A percentile compares a stretch with the other conserved stretches of the same genome.
Evolutionary conservation across 2,888 invertebrate genomes (phyloP).

Genomic region (Hypsopygia costalis): DNA sequence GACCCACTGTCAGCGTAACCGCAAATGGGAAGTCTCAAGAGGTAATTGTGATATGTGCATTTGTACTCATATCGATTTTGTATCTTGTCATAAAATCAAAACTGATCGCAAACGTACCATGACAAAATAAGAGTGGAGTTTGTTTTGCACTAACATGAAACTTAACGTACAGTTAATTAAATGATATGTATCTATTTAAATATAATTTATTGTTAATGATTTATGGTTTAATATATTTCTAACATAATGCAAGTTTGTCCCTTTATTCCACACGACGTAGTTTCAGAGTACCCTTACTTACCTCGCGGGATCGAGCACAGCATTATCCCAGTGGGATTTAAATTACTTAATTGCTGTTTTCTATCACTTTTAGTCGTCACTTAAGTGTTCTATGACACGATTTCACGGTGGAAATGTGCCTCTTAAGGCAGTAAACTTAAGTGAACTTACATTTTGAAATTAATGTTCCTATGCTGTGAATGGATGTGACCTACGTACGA

Average conservation of each 20-base stretch:
- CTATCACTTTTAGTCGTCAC: conserved; percentile 3
- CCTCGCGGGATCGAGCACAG: conserved; percentile 4
- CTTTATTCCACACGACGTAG: conserved; percentile 33
- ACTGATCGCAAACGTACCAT: conserved; percentile 38
- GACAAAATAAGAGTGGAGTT: conserved; percentile 39
- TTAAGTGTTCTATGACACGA: conserved; percentile 2
- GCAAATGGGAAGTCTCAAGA: conserved; percentile 47
- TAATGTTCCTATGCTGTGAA: conserved; percentile 6
- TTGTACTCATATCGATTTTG: conserved; percentile 61
- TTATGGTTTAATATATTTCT: conserved; percentile 43
- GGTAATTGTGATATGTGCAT: conserved; percentile 71
- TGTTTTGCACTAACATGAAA: conserved; percentile 53
- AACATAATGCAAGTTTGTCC: conserved; percentile 42
- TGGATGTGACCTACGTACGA: conserved; percentile 10
- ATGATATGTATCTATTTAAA: conserved; percentile 25
- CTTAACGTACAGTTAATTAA: conserved; percentile 28
- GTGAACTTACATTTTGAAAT: conserved; percentile 3
- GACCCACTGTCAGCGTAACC: conserved; percentile 21
- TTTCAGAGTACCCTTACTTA: conserved; percentile 14
- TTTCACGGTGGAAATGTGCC: not conserved
- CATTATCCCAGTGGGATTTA: conserved; percentile 3
- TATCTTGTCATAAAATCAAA: conserved; percentile 47
- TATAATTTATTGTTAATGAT: conserved; percentile 36
- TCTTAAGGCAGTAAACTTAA: not conserved
- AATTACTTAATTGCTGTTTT: conserved; percentile 5